Base-by-base conservation (phyloP, 2,888 invertebrate species). In the Drosophila parthenogenetica region DNA sequence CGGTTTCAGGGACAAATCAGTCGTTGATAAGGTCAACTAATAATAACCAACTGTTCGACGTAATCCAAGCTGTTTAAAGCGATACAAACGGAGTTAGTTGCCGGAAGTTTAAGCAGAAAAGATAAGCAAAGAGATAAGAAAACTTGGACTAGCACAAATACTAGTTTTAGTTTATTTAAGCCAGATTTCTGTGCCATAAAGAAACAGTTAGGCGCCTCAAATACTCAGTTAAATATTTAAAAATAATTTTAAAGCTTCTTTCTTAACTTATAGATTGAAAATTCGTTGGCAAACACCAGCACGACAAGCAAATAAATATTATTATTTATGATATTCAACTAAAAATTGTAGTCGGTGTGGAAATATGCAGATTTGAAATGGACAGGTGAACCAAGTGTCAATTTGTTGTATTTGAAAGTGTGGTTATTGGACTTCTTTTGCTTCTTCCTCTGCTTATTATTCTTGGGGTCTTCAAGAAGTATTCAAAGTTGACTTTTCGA, bases 401-500 rank as follows among this genome's bases (percentile, higher is more conserved):
- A 40, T 19, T 29, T 17, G 29, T 11, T 40, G 16, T 25, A 54
- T 17, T 60, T 74, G 45, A 35, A 51, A 32, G 19, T 25, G 29
- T 55, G 32, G 22, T 50, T 39, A 7, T 32, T 50, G 22, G 42
- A 32, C 13, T 40, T 19, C 1, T 29, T 10, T 46, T 14, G 22
- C 17, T 17, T 11, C 35, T 35, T 3, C 13, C 49, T 43, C 13
- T 40, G 17, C 0, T 29, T 32, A 19, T 35, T 53, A 32, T 58
- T 48, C 43, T 45, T 40, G 39, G 17, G 49, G 60, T 10, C 19
- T 39, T 19, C 46, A 11, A 22, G 54, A 57, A 49, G 40, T 71
- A 65, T 64, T 65, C 53, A 58, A 43, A 63, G 53, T 51, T 76
- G 69, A 70, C 66, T 85, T 73, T 79, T 61, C 58, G 71, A 67